Base-by-base conservation (phyloP, 2,888 invertebrate genomes). In the Conchocele bisecta region DNA sequence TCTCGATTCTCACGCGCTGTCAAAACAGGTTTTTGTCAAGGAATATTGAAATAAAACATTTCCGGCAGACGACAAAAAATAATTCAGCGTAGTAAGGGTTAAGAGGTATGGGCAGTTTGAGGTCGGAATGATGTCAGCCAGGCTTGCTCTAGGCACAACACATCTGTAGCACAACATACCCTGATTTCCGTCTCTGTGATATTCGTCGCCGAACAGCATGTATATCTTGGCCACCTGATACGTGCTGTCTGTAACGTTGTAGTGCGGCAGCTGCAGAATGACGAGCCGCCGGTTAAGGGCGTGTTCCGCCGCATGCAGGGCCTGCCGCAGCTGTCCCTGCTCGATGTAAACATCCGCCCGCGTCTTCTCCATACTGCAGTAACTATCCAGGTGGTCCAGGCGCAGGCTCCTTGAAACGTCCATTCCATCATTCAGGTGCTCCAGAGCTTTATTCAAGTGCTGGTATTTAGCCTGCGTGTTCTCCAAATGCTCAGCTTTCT, bases 221-320 rank as follows among this genome's bases (percentile, higher is more conserved):
- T 68, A 74, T 9, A 77, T 48, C 37, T 48, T 67, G 4, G 63
- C 74, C 20, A 77, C 57, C 44, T 71, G 77, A 46, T 74, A 61
- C 1, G 74, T 74, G 39, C 74, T 74, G 31, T 74, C 68, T 2
- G 71, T 70, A 28, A 59, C 70, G 28, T 71, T 56, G 26, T 64
- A 53, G 39, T 77, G 77, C 17, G 77, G 77, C 2, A 69, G 74
- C 24, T 74, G 70, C 24, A 77, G 26, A 15, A 74, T 67, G 13
- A 37, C 56, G 4, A 73, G 59, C 29, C 77, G 42, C n/a, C 53
- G 64, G 29, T 65, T 56, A 29, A 57, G 29, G 7, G 64, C 64
- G 26, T 26, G 31, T 9, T 67, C 51, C 6, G 77, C 73, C 35
- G 64, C 60, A 5, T 37, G 20, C 7, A 70, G 15, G 3, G 77